Base-by-base conservation (phyloP, 1,140 invertebrate species). In the Ceratina australensis region DNA sequence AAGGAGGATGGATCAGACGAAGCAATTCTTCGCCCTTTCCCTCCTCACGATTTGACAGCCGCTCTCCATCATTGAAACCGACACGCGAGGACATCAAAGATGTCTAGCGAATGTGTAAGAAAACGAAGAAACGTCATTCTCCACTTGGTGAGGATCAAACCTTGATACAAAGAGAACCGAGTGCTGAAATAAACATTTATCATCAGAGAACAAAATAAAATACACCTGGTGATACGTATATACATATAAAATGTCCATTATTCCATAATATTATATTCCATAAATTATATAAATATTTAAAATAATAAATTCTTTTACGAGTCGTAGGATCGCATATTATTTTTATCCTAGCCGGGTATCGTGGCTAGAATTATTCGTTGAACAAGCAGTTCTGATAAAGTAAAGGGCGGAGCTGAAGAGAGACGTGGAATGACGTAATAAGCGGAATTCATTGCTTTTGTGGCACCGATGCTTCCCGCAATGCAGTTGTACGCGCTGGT, bases 1-100 rank as follows among this genome's bases (percentile, higher is more conserved):
- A 13, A 33, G 16, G 15, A 49, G 63, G 12, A 68, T 68, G 50
- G 24, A 68, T 68, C 24, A 54, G 24, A 2, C 3, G 20, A 18
- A 15, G 28, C 49, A 22, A 65, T 73, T 54, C 60, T 64, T 57
- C 52, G 47, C 18, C 57, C n/a, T 49, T 56, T 49, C 54, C 50
- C 63, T 49, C 60, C 52, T 61, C 73, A 42, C 47, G 42, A 80
- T 80, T 83, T 80, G 81, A 84, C 81, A 68, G 67, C 59, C 78
- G 18, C 66, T 57, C 68, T 80, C 78, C 67, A 69, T 84, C 81
- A 77, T 69, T 73, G 82, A 83, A 80, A 80, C 77, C 68, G 80
- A 84, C 63, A 72, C 57, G 54, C 47, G 49, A 72, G 66, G 60
- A 84, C 54, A 63, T 77, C 72, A 80, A 79, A 80, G 69, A 80